A percentile compares a stretch with the other conserved stretches of the same genome.
Conservation (phyloP, 1,140 invertebrate genomes). For the Aphelinus certus region DNA sequence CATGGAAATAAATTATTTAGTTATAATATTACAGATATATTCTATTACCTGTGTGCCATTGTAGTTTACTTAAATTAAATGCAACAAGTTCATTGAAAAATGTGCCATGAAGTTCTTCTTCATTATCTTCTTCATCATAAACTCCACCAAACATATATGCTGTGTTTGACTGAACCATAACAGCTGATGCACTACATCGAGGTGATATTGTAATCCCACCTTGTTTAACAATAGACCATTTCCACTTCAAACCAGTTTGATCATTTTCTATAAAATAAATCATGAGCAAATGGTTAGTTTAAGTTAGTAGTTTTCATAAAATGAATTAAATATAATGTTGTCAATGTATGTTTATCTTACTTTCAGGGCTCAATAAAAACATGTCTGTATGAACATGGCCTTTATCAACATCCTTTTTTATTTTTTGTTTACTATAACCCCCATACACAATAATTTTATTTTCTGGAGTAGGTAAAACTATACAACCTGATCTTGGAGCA, state of each 20-base stretch:
- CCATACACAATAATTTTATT: constrained; percentile 81
- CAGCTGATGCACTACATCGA: constrained; percentile 73
- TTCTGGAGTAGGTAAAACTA: constrained; percentile 60
- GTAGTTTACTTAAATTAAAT: constrained; percentile 79
- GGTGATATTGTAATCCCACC: constrained; percentile 73
- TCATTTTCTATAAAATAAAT: constrained; percentile 68
- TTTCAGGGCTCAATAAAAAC: constrained; percentile 77
- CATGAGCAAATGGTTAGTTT: not conserved
- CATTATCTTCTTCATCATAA: constrained; percentile 82
- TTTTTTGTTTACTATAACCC: constrained; percentile 83
- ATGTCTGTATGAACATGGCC: constrained; percentile 85
- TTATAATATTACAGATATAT: not conserved
- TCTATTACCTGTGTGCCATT: constrained; percentile 72
- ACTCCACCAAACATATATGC: constrained; percentile 84
- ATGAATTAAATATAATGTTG: constrained; percentile 2
- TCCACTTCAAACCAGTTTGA: constrained; percentile 74
- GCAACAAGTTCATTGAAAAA: constrained; percentile 86
- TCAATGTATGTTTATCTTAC: constrained; percentile 62
- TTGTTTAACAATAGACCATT: constrained; percentile 79
- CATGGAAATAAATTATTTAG: not conserved
- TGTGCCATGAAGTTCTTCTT: constrained; percentile 80
- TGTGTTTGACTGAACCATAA: constrained; percentile 67
- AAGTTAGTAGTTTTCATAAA: not conserved
- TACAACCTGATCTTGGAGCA: constrained; percentile 78
- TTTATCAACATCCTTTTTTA: constrained; percentile 84